Conservation (phyloP, 2,888 invertebrate species). For the Cecidostiba fungosa region DNA sequence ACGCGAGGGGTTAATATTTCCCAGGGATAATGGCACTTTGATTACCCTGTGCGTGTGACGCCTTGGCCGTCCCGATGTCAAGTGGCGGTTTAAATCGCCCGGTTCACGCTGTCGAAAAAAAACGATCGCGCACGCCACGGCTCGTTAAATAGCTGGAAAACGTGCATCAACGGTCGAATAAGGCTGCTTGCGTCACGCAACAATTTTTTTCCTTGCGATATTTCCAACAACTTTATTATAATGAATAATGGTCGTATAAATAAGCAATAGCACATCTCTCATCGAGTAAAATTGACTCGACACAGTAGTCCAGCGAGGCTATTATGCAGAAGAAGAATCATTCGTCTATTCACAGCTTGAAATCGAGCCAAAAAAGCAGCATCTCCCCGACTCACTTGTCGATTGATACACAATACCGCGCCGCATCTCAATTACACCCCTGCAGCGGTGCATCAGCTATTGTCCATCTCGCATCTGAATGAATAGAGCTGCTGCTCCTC, state of each 20-base stretch:
- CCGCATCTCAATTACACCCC: conserved; percentile 40
- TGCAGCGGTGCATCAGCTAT: conserved; percentile 1
- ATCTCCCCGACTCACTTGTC: conserved; percentile 23
- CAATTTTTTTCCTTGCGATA: not conserved
- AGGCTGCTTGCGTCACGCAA: not conserved
- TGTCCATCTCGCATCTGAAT: not conserved
- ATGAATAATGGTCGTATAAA: too few species aligned
- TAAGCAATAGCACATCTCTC: too few species aligned
- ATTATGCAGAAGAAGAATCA: not conserved
- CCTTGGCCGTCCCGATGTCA: conserved; percentile 73
- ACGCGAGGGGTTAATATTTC: conserved; percentile 76
- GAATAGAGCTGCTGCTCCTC: not conserved
- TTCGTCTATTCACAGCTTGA: conserved; percentile 24
- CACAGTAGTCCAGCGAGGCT: too few species aligned
- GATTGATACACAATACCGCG: not conserved
- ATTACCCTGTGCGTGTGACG: conserved; percentile 76
- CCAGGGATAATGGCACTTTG: conserved; percentile 80
- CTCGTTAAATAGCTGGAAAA: too few species aligned
- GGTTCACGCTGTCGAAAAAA: conserved; percentile 67
- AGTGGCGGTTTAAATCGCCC: conserved; percentile 74
- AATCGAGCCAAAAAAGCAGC: not conserved
- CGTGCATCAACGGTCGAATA: too few species aligned
- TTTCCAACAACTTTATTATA: not conserved
- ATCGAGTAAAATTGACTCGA: too few species aligned
- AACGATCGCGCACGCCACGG: too few species aligned